These are phyloP conservation scores for Fringilla coelebs DNA, from an alignment of 2,797 vertebrate genomes.

Conservation along the genomic window DNA sequence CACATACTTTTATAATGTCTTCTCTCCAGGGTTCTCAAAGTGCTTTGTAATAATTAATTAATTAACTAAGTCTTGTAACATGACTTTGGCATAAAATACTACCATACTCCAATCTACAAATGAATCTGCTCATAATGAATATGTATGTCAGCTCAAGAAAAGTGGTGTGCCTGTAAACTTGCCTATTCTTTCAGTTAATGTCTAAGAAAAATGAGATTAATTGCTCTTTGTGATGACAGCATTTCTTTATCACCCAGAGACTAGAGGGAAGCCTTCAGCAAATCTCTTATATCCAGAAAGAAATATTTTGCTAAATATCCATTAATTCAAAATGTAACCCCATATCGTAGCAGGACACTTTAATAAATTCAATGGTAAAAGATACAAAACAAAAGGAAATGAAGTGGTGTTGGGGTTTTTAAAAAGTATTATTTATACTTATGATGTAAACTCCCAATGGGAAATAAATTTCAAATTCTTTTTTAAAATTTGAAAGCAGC, in stretches of 20 bases:
- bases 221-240: neutral
- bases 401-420: neutral
- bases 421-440: neutral
- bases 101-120: neutral
- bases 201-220: neutral
- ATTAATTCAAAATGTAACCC: neutral
- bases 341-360: neutral
- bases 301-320: neutral
- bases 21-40: slow-evolving; percentile 46
- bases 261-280: neutral
- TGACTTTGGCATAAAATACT: slow-evolving; percentile 16
- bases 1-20: neutral
- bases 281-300: neutral
- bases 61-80: slow-evolving; percentile 28
- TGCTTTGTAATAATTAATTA: slow-evolving; percentile 55
- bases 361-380: neutral
- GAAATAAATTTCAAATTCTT: neutral
- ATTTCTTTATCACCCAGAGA: neutral
- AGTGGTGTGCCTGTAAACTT: neutral
- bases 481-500: neutral
- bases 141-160: neutral
- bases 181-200: neutral
- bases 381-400: neutral
- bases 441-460: neutral
- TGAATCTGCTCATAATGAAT: neutral